Base-by-base conservation (phyloP, 2,888 invertebrate species). In the Xestia c-nigrum region DNA sequence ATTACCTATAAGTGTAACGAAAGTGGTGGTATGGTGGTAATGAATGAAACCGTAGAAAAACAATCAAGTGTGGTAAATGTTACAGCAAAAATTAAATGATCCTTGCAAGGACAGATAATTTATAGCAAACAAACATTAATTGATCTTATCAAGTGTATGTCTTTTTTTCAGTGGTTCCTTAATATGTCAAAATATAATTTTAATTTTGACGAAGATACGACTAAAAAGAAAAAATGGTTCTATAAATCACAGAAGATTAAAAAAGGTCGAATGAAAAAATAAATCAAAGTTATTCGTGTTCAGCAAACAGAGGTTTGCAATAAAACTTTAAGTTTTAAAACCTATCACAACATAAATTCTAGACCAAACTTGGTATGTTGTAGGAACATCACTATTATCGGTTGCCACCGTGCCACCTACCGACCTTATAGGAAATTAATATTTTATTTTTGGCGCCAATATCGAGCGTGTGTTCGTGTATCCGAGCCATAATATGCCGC, bases 371-470 rank as follows among this genome's bases (percentile, higher is more conserved):
- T 87, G 76, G 82, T 88, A 84, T 89, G 82, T 82, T 87, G 84
- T 88, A 87, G 81, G 81, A 89, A 89, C 90, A 90, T 91, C 88
- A 83, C 80, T 72, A 80, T 77, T 84, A 88, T 87, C 90, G 91
- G 93, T 93, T 91, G 90, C 90, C 91, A 88, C 86, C 90, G 90
- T 90, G 90, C 93, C 92, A 93, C 92, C 90, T 90, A 88, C 85
- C 90, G 85, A 91, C 92, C 91, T 92, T 91, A 93, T 91, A 92
- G 94, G 93, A 94, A 95, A 95, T 95, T 95, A 95, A 95, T 93
- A 93, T 94, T 94, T 94, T 95, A 95, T 95, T 95, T 95, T 93
- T 94, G 95, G 94, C 90, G 78, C 89, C 91, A 89, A 92, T 90
- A 91, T 88, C 83, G 87, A 87, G 83, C 89, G 87, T 88, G 89